Evolutionary conservation across 2,888 invertebrate species (phyloP).

Genomic region (Conomelus anceps): DNA sequence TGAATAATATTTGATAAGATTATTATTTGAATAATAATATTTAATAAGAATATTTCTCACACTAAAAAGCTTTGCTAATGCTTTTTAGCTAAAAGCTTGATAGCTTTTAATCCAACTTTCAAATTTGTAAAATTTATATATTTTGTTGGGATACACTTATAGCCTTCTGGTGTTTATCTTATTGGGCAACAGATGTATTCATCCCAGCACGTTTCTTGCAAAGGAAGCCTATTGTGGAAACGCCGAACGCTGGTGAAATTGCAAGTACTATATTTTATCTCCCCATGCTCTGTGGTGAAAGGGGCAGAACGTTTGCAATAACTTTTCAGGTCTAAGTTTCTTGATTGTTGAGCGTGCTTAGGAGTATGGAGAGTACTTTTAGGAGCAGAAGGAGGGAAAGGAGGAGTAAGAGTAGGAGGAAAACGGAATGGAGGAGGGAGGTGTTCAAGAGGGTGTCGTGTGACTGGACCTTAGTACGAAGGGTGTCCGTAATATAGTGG

Average conservation of each 20-base stretch:
- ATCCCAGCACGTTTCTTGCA: neutral
- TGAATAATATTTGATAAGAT: too few relatives aligned
- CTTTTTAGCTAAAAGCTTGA: too few relatives aligned
- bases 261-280: neutral
- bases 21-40: too few relatives aligned
- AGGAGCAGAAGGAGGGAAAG: conserved; percentile 4
- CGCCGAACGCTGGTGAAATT: neutral
- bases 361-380: conserved; percentile 13
- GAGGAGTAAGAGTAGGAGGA: neutral
- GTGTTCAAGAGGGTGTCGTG: conserved; percentile 8
- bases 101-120: too few relatives aligned
- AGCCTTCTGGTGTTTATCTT: too few relatives aligned
- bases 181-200: neutral
- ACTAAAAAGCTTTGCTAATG: too few relatives aligned
- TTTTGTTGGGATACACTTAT: neutral
- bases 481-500: neutral
- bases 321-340: neutral
- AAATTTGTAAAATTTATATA: too few relatives aligned
- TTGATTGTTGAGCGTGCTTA: neutral
- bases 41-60: too few relatives aligned
- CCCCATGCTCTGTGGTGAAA: neutral
- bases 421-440: conserved; percentile 1
- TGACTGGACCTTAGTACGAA: neutral
- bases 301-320: neutral
- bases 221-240: neutral